A percentile compares a stretch with the other conserved stretches of the same genome.
These are phyloP conservation scores for Nematolebias whitei DNA, from an alignment of 2,113 vertebrate genomes.

Conservation along the genomic window DNA sequence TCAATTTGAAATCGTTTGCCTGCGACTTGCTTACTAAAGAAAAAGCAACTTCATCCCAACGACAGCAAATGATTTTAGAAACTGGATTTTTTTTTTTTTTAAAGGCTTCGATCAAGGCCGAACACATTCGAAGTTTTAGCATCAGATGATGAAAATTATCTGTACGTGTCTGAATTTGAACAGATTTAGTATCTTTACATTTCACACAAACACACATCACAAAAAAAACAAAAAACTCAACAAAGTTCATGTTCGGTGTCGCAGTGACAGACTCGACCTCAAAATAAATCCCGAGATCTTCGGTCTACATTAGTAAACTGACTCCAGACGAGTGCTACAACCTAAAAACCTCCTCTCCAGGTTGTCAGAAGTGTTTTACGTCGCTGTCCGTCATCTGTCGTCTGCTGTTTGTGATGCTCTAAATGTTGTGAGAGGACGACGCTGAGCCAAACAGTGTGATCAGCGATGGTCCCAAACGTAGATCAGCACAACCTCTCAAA, in stretches of 20 bases:
- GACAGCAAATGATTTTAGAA: constrained; percentile 3
- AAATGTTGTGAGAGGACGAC: constrained; percentile 7
- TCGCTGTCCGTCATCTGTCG: constrained; percentile 6
- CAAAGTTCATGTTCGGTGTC: constrained; percentile 14
- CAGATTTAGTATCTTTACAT: neutral
- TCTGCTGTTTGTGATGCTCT: constrained; percentile 1
- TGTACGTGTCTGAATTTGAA: neutral
- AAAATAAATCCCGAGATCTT: constrained; percentile 67
- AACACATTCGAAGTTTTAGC: neutral
- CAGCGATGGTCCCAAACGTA: neutral
- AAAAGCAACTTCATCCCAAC: constrained; percentile 8
- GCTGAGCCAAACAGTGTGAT: constrained; percentile 2
- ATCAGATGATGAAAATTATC: constrained; percentile 26
- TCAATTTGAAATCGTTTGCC: constrained; percentile 21
- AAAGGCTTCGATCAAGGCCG: constrained; percentile 24
- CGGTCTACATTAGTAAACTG: constrained; percentile 57
- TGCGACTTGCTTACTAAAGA: constrained; percentile 9
- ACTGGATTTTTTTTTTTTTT: too few species aligned
- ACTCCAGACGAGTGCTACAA: constrained; percentile 20
- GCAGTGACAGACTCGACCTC: constrained; percentile 32
- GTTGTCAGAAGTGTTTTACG: neutral
- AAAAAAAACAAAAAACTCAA: neutral
- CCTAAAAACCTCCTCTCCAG: neutral
- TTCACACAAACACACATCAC: neutral
- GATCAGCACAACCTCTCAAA: constrained; percentile 5